A percentile compares a stretch with the other conserved stretches of the same genome.
Conservation (phyloP, 2,888 invertebrate genomes). For the Brachynemurus nebulosus region DNA sequence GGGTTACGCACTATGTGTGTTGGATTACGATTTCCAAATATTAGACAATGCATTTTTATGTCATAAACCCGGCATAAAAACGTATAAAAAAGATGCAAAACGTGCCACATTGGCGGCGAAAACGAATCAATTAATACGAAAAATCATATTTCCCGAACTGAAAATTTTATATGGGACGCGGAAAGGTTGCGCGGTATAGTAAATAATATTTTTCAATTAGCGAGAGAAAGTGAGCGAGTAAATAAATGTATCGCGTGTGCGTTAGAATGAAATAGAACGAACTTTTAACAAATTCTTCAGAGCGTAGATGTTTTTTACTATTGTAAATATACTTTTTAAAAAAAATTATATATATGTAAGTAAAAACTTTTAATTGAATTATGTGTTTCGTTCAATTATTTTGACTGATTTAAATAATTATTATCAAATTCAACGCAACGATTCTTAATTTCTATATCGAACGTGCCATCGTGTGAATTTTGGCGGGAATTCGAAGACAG, state of each 20-base stretch:
- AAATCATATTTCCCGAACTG: constrained; percentile 71
- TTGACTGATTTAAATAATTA: too few species aligned
- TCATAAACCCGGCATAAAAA: constrained; percentile 84
- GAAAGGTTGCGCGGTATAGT: constrained; percentile 68
- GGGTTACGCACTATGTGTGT: constrained; percentile 82
- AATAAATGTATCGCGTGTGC: too few species aligned
- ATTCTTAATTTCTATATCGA: too few species aligned
- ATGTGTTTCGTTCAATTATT: too few species aligned
- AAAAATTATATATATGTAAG: constrained; percentile 1
- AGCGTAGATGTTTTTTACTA: neutral
- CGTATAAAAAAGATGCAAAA: constrained; percentile 62
- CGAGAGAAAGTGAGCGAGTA: neutral
- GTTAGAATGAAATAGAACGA: neutral
- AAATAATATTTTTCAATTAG: constrained; percentile 6
- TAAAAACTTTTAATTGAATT: too few species aligned
- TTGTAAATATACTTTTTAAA: neutral
- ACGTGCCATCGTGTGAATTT: too few species aligned
- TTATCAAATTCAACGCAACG: too few species aligned
- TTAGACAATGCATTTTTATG: constrained; percentile 86
- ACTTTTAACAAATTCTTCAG: constrained; percentile 3
- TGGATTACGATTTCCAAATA: constrained; percentile 86
- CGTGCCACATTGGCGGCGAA: constrained; percentile 61
- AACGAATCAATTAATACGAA: constrained; percentile 63
- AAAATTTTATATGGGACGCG: constrained; percentile 69
- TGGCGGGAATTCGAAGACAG: too few species aligned